Conservation (phyloP, 2,888 invertebrate genomes). For the Hololepta plana region DNA sequence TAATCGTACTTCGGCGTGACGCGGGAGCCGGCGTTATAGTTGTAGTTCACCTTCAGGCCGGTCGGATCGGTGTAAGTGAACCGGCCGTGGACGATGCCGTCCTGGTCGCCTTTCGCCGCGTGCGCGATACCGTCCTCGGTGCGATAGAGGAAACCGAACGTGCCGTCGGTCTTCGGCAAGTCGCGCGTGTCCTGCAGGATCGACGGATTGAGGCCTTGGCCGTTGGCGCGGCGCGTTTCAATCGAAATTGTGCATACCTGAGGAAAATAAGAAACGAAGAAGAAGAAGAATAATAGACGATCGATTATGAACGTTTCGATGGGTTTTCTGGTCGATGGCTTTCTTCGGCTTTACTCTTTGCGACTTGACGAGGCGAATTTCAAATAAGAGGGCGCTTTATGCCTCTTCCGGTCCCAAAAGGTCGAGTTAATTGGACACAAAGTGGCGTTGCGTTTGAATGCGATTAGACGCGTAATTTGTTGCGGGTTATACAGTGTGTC, state of each 20-base stretch:
- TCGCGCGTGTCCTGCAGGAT: constrained; percentile 25
- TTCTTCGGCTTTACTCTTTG: no score
- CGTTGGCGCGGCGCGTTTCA: constrained; percentile 7
- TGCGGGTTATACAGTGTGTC: no score
- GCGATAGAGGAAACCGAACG: constrained; percentile 26
- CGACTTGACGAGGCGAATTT: no score
- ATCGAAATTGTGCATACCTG: not conserved
- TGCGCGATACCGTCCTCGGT: constrained; percentile 28
- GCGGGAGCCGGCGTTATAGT: constrained; percentile 25
- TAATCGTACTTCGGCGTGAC: constrained; percentile 16
- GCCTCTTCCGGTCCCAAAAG: no score
- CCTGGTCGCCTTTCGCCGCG: constrained; percentile 23
- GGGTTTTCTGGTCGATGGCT: no score
- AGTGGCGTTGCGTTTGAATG: no score
- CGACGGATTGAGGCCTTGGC: constrained; percentile 17
- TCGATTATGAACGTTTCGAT: no score
- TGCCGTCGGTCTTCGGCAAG: constrained; percentile 24
- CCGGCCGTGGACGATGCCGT: constrained; percentile 23
- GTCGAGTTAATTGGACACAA: no score
- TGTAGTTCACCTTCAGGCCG: constrained; percentile 26
- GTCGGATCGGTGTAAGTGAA: constrained; percentile 28
- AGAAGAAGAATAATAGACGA: no score
- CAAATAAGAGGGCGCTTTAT: no score
- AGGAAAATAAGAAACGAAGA: no score
- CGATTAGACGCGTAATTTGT: no score